phyloP scores from a whole-genome alignment of 1,140 invertebrate genomes.

The Manduca sexta region DNA sequence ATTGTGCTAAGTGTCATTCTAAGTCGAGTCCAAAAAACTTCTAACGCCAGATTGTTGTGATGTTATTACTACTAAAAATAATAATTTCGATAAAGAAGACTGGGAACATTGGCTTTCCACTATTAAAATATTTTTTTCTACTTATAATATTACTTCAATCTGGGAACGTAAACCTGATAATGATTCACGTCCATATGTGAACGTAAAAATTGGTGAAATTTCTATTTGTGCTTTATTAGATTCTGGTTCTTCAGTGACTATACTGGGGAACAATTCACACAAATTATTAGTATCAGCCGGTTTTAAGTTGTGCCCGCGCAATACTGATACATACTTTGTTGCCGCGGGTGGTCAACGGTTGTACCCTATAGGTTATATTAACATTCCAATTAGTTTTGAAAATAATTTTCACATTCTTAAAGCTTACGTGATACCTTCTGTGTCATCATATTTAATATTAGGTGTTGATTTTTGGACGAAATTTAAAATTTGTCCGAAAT shows the following conservation, averaged over 20 bases:
- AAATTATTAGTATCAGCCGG: too few species aligned
- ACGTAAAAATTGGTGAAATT: background rate
- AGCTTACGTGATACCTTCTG: background rate
- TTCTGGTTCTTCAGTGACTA: too few species aligned
- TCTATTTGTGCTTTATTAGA: too few species aligned
- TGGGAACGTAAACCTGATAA: background rate
- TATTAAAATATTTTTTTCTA: too few species aligned
- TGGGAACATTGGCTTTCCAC: too few species aligned
- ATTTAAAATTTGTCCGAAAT: slow-evolving; percentile 10
- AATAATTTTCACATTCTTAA: slow-evolving; percentile 1
- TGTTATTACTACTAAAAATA: too few species aligned
- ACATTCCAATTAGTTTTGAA: background rate
- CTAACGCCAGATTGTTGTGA: too few species aligned
- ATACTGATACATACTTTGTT: background rate
- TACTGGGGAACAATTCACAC: too few species aligned
- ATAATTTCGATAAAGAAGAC: too few species aligned
- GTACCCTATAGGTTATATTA: slow-evolving; percentile 9
- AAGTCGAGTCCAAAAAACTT: too few species aligned
- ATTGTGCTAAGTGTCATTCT: too few species aligned
- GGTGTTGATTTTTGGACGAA: slow-evolving; percentile 15
- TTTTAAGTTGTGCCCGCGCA: too few species aligned
- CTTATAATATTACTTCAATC: background rate
- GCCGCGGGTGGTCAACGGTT: slow-evolving; percentile 10
- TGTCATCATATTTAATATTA: slow-evolving; percentile 11
- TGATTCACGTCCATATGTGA: background rate